Base-by-base conservation (phyloP, 2,888 invertebrate species). In the Hydroisotoma schaefferi region DNA sequence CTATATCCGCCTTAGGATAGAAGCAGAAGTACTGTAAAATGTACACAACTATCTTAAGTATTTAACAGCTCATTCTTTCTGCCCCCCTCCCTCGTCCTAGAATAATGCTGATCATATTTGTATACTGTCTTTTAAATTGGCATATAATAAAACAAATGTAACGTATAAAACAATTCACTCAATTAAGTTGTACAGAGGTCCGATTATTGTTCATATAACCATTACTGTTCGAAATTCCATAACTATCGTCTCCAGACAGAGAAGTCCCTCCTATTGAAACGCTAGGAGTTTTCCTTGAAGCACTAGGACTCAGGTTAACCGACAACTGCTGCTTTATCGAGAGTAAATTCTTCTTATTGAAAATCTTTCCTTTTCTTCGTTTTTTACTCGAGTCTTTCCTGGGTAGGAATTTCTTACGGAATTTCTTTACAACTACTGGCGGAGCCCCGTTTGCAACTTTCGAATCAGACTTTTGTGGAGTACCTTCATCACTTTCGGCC, bases 321-420 rank as follows among this genome's bases (percentile, higher is more conserved):
- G 68, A 63, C 49, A 68, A 44, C 48, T 65, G 65, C 28, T 60
- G 58, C 46, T 69, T 72, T 43, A 68, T 47, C 4, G 66, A 57
- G 48, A 67, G 56, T 10, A 65, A 33, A 49, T 63, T 70, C 28
- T 72, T 72, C 48, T 72, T 72, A 46, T 65, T 66, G 49, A 70
- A 70, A 38, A 68, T 58, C 54, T 72, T 72, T 33, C 68, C 67
- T 61, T 65, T 63, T 57, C 67, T 58, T 51, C 65, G 56, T 47
- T 68, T 69, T 59, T 72, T 72, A 51, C 64, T 64, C 22, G 71
- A 69, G 55, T 68, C 67, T 62, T 61, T 59, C 49, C 59, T 59
- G 15, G 72, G 72, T 37, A 72, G 68, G 49, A 72, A 72, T 57
- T 72, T 72, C 61, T 69, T 72, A 57, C 70, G 58, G 23, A 70